These are phyloP conservation scores for Cherax destructor DNA, from an alignment of 1,140 invertebrate genomes.

Conservation along the genomic window DNA sequence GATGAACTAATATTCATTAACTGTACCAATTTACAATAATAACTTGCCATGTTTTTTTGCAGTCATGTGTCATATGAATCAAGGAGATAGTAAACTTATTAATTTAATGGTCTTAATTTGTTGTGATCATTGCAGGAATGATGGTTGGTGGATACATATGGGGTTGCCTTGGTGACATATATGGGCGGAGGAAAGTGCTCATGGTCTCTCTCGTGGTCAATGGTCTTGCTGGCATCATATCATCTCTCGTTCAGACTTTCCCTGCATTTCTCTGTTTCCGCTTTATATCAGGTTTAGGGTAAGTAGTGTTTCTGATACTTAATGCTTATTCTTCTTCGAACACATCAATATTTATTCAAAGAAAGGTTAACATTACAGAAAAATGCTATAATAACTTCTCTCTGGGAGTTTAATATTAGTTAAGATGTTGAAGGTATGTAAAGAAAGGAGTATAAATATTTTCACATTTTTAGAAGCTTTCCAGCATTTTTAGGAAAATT, in stretches of 20 bases:
- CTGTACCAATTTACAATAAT: too few species aligned
- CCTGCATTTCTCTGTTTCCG: constrained; percentile 76
- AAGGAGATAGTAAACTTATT: too few species aligned
- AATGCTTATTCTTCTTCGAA: not conserved
- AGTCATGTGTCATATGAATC: too few species aligned
- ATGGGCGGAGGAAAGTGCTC: constrained; percentile 76
- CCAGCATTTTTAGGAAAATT: too few species aligned
- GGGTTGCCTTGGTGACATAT: constrained; percentile 77
- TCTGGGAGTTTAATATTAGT: too few species aligned
- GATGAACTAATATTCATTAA: too few species aligned
- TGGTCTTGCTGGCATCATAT: constrained; percentile 76
- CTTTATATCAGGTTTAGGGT: constrained; percentile 78
- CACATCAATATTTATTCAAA: not conserved
- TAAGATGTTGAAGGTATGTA: too few species aligned
- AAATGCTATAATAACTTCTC: too few species aligned
- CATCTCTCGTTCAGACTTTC: constrained; percentile 76
- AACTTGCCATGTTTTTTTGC: too few species aligned
- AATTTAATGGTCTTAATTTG: too few species aligned
- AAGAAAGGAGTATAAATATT: too few species aligned
- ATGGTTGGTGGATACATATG: constrained; percentile 78
- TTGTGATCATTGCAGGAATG: constrained; percentile 75
- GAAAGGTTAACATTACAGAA: not conserved
- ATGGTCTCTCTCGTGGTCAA: constrained; percentile 76
- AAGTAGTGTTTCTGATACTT: constrained; percentile 67
- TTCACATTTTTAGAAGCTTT: too few species aligned